These are phyloP conservation scores for Phocoena sinus DNA, from an alignment of 2,113 vertebrate species.

Conservation along the genomic window DNA sequence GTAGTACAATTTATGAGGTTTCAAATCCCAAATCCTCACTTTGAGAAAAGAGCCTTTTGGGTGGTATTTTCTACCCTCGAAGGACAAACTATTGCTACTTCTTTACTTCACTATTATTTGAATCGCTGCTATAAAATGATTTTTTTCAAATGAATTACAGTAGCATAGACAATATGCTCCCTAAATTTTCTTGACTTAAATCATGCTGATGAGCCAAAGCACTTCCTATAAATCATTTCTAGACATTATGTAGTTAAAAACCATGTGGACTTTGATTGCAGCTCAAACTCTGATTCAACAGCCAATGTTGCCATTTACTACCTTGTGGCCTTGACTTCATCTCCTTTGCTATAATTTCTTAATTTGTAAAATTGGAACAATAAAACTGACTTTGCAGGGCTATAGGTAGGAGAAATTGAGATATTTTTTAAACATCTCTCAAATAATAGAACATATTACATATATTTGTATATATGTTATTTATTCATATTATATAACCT, in stretches of 20 bases:
- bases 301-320: neutral
- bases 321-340: neutral
- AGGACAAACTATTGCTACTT: neutral
- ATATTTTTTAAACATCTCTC: neutral
- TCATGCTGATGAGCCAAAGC: neutral
- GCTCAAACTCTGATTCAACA: neutral
- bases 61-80: constrained; percentile 43
- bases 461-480: neutral
- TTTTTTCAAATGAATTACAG: constrained; percentile 37
- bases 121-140: constrained; percentile 33
- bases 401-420: neutral
- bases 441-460: neutral
- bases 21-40: constrained; percentile 38
- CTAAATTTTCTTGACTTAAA: constrained; percentile 37
- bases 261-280: neutral
- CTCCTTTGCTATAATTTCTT: neutral
- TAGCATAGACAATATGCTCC: neutral
- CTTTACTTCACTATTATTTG: constrained; percentile 46
- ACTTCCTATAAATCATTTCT: neutral
- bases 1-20: constrained; percentile 32
- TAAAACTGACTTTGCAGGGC: neutral
- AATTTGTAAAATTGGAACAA: neutral
- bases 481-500: neutral
- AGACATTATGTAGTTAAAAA: neutral
- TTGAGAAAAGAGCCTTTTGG: constrained; percentile 38